phyloP scores from a whole-genome alignment of 2,888 invertebrate genomes.

The Dinocampus coccinellae region DNA sequence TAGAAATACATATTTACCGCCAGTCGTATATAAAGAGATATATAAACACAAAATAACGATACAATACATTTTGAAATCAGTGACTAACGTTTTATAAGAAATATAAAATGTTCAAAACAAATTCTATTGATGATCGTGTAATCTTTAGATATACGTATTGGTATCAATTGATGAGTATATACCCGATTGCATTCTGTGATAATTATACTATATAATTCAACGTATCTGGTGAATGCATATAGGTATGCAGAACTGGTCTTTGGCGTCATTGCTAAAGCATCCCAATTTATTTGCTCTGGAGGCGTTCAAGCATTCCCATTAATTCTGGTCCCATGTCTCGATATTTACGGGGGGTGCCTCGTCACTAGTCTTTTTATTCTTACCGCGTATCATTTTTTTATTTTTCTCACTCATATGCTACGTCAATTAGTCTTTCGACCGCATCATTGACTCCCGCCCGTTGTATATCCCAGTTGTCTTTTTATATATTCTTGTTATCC shows the following conservation, averaged over 20 bases:
- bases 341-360: conserved; percentile 52
- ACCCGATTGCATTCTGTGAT: conserved; percentile 1
- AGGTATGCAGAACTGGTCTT: conserved; percentile 17
- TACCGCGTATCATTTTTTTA: conserved; percentile 38
- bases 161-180: background rate
- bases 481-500: conserved; percentile 20
- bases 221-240: background rate
- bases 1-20: conserved; percentile 25
- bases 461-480: conserved; percentile 20
- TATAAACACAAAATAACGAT: background rate
- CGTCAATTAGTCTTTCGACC: conserved; percentile 62
- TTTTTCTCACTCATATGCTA: conserved; percentile 43
- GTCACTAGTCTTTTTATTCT: conserved; percentile 40
- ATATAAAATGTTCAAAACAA: too few relatives aligned
- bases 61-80: too few relatives aligned
- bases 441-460: conserved; percentile 30
- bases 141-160: too few relatives aligned
- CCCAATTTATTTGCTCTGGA: conserved; percentile 53
- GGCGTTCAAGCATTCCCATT: conserved; percentile 51
- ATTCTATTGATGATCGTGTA: too few relatives aligned
- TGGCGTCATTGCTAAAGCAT: conserved; percentile 38
- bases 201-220: conserved; percentile 2
- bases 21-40: background rate
- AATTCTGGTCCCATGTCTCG: conserved; percentile 53
- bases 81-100: too few relatives aligned